Conservation (phyloP, 2,888 invertebrate genomes). For the Stictocephala bisonia region DNA sequence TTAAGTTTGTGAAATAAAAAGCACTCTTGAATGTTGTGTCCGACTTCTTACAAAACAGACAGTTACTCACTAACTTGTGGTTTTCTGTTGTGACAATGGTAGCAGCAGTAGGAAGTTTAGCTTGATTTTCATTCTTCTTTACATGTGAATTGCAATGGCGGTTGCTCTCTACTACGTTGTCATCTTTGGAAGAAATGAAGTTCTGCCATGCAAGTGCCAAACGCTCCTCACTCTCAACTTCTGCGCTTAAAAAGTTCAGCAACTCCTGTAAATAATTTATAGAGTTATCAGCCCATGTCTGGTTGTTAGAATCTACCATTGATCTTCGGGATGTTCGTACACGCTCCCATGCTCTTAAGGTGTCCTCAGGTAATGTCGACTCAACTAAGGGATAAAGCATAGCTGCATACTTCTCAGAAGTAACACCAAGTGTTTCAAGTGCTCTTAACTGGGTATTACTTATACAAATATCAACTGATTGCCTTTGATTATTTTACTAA, state of each 20-base stretch:
- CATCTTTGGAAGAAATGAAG: constrained; percentile 32
- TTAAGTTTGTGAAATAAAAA: no score
- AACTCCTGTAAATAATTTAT: constrained; percentile 51
- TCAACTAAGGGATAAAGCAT: constrained; percentile 61
- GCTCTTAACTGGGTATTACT: constrained; percentile 59
- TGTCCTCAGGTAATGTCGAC: constrained; percentile 59
- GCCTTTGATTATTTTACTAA: no score
- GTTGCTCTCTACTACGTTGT: not conserved
- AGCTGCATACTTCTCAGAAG: constrained; percentile 58
- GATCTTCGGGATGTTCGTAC: constrained; percentile 27
- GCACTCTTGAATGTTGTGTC: constrained; percentile 51
- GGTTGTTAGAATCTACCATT: constrained; percentile 29
- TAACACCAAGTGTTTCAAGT: constrained; percentile 58
- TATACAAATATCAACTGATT: no score
- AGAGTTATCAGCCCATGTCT: not conserved
- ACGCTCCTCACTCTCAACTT: constrained; percentile 57
- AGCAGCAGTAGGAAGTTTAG: constrained; percentile 48
- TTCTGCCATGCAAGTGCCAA: constrained; percentile 50
- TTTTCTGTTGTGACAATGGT: constrained; percentile 47
- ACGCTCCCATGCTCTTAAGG: constrained; percentile 57
- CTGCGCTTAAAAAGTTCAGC: constrained; percentile 56
- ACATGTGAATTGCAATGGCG: not conserved
- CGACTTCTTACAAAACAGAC: constrained; percentile 58
- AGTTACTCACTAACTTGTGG: constrained; percentile 41
- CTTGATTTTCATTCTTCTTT: not conserved